Conservation (phyloP, 2,113 vertebrate genomes). For the Macquaria ambigua region DNA sequence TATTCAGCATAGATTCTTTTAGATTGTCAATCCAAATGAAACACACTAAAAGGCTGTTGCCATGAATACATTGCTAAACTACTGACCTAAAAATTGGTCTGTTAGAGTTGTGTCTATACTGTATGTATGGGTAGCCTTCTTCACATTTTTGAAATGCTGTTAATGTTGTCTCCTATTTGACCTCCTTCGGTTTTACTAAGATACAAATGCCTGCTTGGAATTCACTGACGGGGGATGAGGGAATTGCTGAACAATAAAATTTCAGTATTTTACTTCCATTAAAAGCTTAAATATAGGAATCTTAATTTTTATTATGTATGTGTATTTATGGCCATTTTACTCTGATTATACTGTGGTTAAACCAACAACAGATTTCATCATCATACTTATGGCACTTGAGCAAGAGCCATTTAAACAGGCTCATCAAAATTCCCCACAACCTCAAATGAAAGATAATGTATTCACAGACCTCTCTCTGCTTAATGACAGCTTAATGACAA, state of each 20-base stretch:
- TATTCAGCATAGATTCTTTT: too few species aligned
- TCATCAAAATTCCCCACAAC: conserved; percentile 49
- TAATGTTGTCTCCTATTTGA: not conserved
- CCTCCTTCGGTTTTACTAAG: not conserved
- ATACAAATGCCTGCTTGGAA: not conserved
- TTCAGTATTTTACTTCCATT: conserved; percentile 17
- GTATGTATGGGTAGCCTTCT: too few species aligned
- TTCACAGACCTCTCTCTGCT: conserved; percentile 20
- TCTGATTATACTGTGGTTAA: conserved; percentile 31
- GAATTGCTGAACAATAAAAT: conserved; percentile 11
- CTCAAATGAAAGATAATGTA: conserved; percentile 46
- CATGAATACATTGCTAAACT: too few species aligned
- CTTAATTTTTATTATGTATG: conserved; percentile 2
- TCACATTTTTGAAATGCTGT: conserved; percentile 1
- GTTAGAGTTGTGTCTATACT: not conserved
- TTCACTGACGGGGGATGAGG: not conserved
- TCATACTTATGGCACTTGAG: conserved; percentile 16
- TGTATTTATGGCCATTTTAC: conserved; percentile 23
- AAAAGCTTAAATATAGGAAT: conserved; percentile 21
- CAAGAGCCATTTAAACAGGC: conserved; percentile 14
- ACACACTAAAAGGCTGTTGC: too few species aligned
- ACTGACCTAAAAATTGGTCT: not conserved
- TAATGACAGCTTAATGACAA: conserved; percentile 40
- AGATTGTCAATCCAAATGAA: too few species aligned
- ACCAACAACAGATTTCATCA: conserved; percentile 29